Base-by-base conservation (phyloP, 2,888 invertebrate genomes). In the Molanna angustata region DNA sequence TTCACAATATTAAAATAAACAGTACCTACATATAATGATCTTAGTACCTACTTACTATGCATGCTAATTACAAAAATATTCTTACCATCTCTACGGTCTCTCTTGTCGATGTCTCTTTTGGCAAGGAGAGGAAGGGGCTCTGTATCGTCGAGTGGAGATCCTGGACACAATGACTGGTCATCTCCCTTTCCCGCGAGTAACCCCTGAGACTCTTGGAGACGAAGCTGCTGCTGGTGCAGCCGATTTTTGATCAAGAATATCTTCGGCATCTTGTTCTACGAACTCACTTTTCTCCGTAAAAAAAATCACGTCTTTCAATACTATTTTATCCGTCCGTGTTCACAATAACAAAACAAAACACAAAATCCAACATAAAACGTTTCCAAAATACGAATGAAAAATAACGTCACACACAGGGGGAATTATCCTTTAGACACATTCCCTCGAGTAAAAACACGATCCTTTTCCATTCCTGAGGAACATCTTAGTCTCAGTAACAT, bases 161-260 rank as follows among this genome's bases (percentile, higher is more conserved):
- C 80, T 63, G 81, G 76, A 67, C 79, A 82, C 61, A 83, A 70
- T 59, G 82, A 73, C 67, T 85, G 83, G 62, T 76, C 70, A 58
- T 73, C 71, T 46, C 57, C 69, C 70, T 86, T 86, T 66, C 71
- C 69, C 62, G 79, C 75, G 54, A 82, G 78, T 64, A 87, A 80
- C 73, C 90, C 90, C 73, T 90, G 90, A 60, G 87, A 84, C 72
- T 91, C 91, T 72, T 87, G 78, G 69, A 93, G 75, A 65, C 87
- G 81, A 67, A 88, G 81, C 75, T 93, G 93, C 82, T 93, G 92
- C 84, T 91, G 90, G 65, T 90, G 90, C 79, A 93, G 81, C 70
- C 92, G 84, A 73, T 92, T 89, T 77, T 92, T 93, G 66, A 93
- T 90, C 65, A 91, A 76, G 76, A 92, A 93, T 74, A 93, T 93